Conservation (phyloP, 2,113 vertebrate species). For the Lepus europaeus region DNA sequence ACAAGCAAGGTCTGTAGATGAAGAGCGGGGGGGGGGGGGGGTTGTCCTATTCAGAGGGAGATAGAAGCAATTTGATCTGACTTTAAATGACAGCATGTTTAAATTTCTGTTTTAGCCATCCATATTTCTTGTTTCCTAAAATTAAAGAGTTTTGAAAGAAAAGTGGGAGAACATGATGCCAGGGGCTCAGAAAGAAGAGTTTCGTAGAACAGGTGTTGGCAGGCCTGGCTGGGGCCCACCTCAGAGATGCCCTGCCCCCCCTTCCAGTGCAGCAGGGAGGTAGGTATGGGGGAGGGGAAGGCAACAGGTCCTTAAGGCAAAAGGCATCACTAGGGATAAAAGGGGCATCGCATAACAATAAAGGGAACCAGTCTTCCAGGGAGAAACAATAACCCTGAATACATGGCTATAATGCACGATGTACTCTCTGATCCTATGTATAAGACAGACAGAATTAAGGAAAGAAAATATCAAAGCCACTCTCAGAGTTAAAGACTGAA, state of each 20-base stretch:
- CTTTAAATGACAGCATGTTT: neutral
- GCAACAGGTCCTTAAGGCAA: neutral
- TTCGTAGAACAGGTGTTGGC: neutral
- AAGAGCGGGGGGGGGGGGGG: neutral
- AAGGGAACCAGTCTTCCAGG: neutral
- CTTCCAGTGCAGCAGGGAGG: neutral
- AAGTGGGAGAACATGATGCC: neutral
- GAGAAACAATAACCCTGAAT: neutral
- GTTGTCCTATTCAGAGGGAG: neutral
- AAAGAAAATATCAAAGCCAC: neutral
- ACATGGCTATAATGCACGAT: no score
- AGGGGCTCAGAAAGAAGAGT: neutral
- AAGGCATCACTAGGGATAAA: neutral
- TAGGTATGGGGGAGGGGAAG: neutral
- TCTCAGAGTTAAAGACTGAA: neutral
- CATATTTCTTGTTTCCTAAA: neutral
- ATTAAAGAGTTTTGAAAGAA: neutral
- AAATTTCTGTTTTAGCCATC: neutral
- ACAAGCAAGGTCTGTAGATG: neutral
- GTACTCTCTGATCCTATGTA: no score
- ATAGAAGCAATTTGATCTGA: neutral
- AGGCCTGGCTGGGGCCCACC: neutral
- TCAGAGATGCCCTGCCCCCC: rapidly evolving
- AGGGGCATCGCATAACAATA: neutral
- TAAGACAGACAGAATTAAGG: neutral